Conservation (phyloP, 2,797 vertebrate species). For the Rousettus madagascariensis region DNA sequence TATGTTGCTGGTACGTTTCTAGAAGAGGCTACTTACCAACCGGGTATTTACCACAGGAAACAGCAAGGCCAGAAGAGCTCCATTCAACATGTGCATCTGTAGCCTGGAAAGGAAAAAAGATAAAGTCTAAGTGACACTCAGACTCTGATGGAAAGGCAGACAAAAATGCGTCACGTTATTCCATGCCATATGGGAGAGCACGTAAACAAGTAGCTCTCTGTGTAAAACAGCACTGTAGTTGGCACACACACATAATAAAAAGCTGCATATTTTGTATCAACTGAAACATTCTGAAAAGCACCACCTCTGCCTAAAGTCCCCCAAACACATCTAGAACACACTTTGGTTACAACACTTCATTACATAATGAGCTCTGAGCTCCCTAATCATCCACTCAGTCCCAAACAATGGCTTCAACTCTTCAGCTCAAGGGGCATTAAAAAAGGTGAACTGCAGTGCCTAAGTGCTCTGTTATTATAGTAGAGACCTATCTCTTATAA, state of each 20-base stretch:
- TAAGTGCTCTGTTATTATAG: background rate
- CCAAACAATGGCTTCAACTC: background rate
- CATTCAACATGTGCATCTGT: conserved; percentile 99
- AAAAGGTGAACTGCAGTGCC: background rate
- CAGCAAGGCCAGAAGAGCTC: conserved; percentile 94
- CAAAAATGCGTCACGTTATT: background rate
- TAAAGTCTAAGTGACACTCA: background rate
- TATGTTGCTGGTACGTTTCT: background rate
- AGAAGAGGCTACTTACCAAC: conserved; percentile 89
- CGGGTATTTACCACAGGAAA: conserved; percentile 98
- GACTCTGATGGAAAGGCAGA: background rate
- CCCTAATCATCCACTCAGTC: background rate
- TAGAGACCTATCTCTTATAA: background rate
- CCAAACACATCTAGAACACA: background rate
- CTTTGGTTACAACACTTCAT: conserved; percentile 6
- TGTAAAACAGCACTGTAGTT: background rate
- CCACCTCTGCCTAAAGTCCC: background rate
- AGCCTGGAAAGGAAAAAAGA: conserved; percentile 85
- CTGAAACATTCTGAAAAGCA: conserved; percentile 24
- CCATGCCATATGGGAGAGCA: background rate
- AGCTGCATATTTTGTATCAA: background rate
- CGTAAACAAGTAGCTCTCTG: background rate
- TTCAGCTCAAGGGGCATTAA: background rate
- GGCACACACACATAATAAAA: background rate
- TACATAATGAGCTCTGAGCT: conserved; percentile 40